Conservation (phyloP, 2,888 invertebrate genomes). For the Limnephilus lunatus region DNA sequence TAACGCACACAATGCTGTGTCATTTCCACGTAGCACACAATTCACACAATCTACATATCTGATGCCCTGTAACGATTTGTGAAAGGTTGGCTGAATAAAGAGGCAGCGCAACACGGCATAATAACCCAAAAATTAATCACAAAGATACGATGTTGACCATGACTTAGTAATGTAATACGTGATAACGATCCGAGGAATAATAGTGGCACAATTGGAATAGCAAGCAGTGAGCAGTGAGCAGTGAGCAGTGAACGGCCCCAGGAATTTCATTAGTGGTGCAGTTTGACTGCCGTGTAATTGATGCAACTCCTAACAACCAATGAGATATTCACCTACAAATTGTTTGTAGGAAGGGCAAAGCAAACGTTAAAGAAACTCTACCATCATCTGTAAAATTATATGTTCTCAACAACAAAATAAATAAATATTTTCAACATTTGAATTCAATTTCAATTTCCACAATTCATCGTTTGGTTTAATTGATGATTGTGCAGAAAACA, state of each 20-base stretch:
- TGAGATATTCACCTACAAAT: constrained; percentile 52
- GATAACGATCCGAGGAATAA: not conserved
- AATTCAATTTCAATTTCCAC: too few relatives aligned
- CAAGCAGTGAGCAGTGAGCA: not conserved
- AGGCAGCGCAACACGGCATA: too few relatives aligned
- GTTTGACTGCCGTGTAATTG: constrained; percentile 46
- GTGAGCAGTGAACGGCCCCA: not conserved
- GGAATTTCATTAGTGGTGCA: constrained; percentile 53
- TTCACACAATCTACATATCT: too few relatives aligned
- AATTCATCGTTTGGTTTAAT: too few relatives aligned
- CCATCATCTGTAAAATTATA: not conserved
- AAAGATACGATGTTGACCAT: not conserved
- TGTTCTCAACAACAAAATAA: not conserved
- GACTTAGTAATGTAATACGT: not conserved
- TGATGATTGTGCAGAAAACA: too few relatives aligned
- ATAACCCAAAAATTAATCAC: too few relatives aligned
- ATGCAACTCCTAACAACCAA: constrained; percentile 35
- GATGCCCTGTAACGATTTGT: too few relatives aligned
- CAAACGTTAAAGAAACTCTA: not conserved
- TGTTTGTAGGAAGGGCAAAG: not conserved
- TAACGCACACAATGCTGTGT: too few relatives aligned
- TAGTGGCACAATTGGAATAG: not conserved
- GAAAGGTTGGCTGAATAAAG: too few relatives aligned
- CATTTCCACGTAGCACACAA: too few relatives aligned
- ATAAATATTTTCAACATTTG: too few relatives aligned